Conservation (phyloP, 2,888 invertebrate genomes). For the Esperia sulphurella region DNA sequence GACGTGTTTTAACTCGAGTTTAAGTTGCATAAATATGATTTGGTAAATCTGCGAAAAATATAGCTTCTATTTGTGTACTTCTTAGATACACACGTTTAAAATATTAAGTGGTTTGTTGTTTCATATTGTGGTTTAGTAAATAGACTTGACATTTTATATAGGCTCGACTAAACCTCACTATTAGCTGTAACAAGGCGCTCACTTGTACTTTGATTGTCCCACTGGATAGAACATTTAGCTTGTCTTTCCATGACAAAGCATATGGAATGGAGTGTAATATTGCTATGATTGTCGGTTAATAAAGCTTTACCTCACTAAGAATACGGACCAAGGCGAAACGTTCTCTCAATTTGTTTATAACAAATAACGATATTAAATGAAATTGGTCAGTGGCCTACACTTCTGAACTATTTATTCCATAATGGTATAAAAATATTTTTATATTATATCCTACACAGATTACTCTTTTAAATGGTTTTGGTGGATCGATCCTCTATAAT, state of each 20-base stretch:
- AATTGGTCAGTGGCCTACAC: conserved; percentile 59
- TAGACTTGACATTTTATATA: background rate
- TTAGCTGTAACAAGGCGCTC: conserved; percentile 63
- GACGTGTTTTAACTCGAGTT: conserved; percentile 61
- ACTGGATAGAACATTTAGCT: conserved; percentile 32
- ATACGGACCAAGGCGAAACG: conserved; percentile 32
- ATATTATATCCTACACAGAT: conserved; percentile 46
- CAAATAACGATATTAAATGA: conserved; percentile 29
- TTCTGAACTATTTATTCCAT: conserved; percentile 49
- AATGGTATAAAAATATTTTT: conserved; percentile 72
- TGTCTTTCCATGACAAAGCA: conserved; percentile 37
- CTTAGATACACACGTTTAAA: conserved; percentile 7
- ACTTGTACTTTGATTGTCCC: conserved; percentile 64
- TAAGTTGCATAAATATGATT: conserved; percentile 51
- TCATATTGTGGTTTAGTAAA: background rate
- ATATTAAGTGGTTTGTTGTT: background rate
- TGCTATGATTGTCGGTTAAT: conserved; percentile 47
- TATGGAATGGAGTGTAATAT: conserved; percentile 61
- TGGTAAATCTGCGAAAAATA: conserved; percentile 75
- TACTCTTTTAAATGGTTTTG: conserved; percentile 49
- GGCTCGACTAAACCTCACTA: conserved; percentile 37
- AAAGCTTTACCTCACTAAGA: conserved; percentile 59
- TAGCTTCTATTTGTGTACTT: conserved; percentile 42
- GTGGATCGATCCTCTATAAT: conserved; percentile 53
- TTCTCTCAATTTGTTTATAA: conserved; percentile 28